Evolutionary conservation across 2,888 invertebrate genomes (phyloP), one percentile per base, ranked within the genome.

Genomic region (Hyles lineata): DNA sequence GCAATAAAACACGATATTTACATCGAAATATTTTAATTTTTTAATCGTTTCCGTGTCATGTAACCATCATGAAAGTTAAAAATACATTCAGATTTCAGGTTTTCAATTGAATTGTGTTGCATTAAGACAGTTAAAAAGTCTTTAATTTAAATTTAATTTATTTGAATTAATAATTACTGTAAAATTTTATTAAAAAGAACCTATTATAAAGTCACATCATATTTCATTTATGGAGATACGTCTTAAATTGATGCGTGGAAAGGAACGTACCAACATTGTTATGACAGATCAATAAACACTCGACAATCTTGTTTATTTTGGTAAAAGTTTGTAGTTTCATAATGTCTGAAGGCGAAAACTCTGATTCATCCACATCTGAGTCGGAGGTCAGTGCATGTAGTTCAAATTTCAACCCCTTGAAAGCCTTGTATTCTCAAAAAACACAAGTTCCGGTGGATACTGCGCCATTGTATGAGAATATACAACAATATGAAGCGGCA

Each of bases 391-490:
- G 88, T 84, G 89, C 89, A 0, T 89, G 89, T 77, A 92, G 93
- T 81, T 89, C 90, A 29, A 90, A 91, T 70, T 98, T 97, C 80
- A 95, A 98, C 90, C 96, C 98, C 0, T 59, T 97, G 2, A 96
- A 96, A 84, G 97, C 96, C 0, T 89, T 98, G 19, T 96, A 96
- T 79, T 95, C 96, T 0, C 78, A 92, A 0, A 95, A 95, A 79
- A 82, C 95, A 0, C 90, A 90, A 73, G 80, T 96, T 21, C 96
- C 96, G 0, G 90, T 94, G 5, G 85, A 95, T 23, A 91, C 94
- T 74, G 96, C 97, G 0, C 95, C 96, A 32, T 78, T 93, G 72
- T 96, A 96, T 81, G 97, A 98, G 85, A 98, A 97, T 87, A 76
- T 98, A 72, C 92, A 95, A 1, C 96, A 96, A 80, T 97, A 95